A percentile compares a stretch with the other conserved stretches of the same genome.
phyloP scores from a whole-genome alignment of 2,888 invertebrate species.

The Prenolepis imparis region DNA sequence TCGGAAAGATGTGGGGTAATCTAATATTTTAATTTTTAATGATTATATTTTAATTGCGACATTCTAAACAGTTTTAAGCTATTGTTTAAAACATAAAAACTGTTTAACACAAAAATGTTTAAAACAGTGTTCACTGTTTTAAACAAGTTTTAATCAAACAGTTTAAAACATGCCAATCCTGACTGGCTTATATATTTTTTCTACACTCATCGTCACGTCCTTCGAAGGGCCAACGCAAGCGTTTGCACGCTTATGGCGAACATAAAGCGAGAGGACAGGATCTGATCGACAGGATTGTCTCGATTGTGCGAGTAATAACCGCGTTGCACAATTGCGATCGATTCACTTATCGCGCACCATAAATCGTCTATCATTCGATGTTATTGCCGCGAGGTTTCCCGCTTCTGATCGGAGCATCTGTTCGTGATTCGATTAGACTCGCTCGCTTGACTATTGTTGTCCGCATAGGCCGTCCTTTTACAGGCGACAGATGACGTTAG shows the following conservation, averaged over 20 bases:
- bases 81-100: too few species aligned
- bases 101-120: too few species aligned
- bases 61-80: too few species aligned
- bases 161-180: too few species aligned
- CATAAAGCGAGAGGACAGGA: slow-evolving; percentile 12
- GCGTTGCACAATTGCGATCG: slow-evolving; percentile 18
- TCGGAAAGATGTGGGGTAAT: not conserved
- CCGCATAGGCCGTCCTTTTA: not conserved
- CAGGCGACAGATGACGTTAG: not conserved
- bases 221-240: slow-evolving; percentile 59
- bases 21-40: too few species aligned
- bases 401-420: not conserved
- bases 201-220: slow-evolving; percentile 59
- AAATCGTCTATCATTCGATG: not conserved
- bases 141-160: too few species aligned
- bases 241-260: slow-evolving; percentile 43
- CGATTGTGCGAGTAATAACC: slow-evolving; percentile 34
- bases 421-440: not conserved
- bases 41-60: too few species aligned
- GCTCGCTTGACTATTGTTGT: not conserved
- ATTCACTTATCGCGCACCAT: slow-evolving; percentile 22
- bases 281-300: slow-evolving; percentile 67
- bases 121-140: too few species aligned
- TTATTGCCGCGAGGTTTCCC: not conserved
- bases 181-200: too few species aligned